These are phyloP conservation scores for Catharus bicknelli DNA, from an alignment of 2,113 vertebrate species.

Conservation along the genomic window DNA sequence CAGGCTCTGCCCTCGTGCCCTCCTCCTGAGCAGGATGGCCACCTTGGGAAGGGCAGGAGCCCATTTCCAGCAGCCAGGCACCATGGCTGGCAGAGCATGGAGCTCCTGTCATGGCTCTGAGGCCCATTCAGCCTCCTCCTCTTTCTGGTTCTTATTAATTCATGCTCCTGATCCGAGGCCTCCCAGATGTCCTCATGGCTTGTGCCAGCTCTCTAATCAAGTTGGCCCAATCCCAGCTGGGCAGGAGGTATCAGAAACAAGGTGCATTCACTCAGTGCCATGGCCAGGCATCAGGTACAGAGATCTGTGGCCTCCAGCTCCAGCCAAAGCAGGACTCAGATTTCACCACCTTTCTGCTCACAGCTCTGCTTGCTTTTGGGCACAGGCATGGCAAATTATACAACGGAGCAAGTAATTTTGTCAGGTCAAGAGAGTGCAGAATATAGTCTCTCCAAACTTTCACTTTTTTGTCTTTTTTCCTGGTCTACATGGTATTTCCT, in stretches of 20 bases:
- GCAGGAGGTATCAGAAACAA: not conserved
- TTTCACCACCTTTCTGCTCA: not conserved
- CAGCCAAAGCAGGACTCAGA: not conserved
- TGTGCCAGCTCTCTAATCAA: slow-evolving; percentile 39
- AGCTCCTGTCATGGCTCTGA: fast-evolving
- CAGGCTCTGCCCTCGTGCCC: not conserved
- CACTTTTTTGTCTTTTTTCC: fast-evolving
- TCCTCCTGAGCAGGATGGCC: fast-evolving
- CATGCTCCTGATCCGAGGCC: not conserved
- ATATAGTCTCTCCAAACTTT: not conserved
- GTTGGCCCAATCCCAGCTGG: not conserved
- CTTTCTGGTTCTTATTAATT: slow-evolving; percentile 50
- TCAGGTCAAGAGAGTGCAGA: not conserved
- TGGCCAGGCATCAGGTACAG: not conserved
- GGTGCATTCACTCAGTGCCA: not conserved
- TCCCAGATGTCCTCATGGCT: slow-evolving; percentile 37
- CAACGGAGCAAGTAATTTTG: not conserved
- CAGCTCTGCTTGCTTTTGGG: not conserved
- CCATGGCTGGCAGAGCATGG: fast-evolving
- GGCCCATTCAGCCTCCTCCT: not conserved
- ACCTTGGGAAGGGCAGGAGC: not conserved
- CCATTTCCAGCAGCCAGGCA: not conserved
- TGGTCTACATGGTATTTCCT: not conserved
- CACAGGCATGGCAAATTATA: not conserved
- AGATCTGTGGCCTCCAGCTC: not conserved